Evolutionary conservation across 2,113 vertebrate genomes (phyloP), one percentile per base, ranked within the genome.

Genomic region (Dicentrarchus labrax): DNA sequence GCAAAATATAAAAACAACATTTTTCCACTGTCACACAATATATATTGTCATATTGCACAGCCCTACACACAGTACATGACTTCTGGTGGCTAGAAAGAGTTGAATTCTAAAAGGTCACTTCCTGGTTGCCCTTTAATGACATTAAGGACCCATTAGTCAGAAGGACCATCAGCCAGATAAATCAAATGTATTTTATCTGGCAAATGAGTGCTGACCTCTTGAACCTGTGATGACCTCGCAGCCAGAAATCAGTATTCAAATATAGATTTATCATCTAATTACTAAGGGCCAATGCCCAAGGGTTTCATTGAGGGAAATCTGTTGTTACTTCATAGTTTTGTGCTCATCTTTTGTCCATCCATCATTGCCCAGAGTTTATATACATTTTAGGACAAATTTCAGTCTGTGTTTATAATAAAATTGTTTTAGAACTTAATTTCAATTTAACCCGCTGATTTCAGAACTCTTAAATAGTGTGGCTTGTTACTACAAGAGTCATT

Each of bases 121-220:
- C 59, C 41, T 72, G 21, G 12, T 83, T 72, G 30, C 56, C 71
- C 70, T 89, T 85, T 77, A 56, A 22, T 75, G 43, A 36, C 17
- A 73, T 8, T 6, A 51, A 68, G 65, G 48, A 82, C n/a, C n/a
- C n/a, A 78, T 43, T 68, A 36, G 36, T 78, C 67, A 79, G 71
- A 75, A 45, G 62, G 54, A 71, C 57, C 45, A 69, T 82, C 75
- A 68, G 30, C 72, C 57, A 68, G 22, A 82, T 75, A 65, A 79
- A 84, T 85, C 77, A 57, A 60, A 72, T 38, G 10, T 30, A 61
- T 79, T 85, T 83, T 48, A 66, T 78, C 70, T 78, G 24, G 56
- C 45, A 86, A 77, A 85, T 73, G 54, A 81, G 11, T 36, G 30
- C n/a, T 0, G 24, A 67, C 85, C 60, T 73, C 53, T 60, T 57